Evolutionary conservation across 2,797 vertebrate species (phyloP).

Genomic region (Ctenopoma kingsleyae): DNA sequence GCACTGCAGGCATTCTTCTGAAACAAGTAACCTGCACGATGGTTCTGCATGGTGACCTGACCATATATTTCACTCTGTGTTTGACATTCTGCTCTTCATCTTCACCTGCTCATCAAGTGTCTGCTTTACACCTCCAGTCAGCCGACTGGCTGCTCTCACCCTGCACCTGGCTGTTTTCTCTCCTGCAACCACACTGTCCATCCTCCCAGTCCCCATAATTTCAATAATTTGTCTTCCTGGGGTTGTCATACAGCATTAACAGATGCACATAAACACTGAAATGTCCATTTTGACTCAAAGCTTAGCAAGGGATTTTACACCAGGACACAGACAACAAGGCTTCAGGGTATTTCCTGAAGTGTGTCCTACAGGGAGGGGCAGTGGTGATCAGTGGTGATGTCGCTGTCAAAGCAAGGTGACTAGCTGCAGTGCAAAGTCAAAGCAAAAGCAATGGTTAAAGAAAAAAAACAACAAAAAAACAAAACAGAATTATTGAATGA

Average conservation of each 20-base stretch:
- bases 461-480: too few species aligned
- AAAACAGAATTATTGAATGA: neutral
- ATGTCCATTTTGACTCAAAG: conserved; percentile 1
- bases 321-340: conserved; percentile 13
- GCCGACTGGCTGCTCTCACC: too few species aligned
- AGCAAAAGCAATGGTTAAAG: conserved; percentile 8
- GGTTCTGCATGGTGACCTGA: conserved; percentile 8
- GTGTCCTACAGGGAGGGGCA: neutral
- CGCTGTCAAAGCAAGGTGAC: conserved; percentile 30
- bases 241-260: conserved; percentile 1
- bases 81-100: conserved; percentile 31
- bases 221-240: conserved; percentile 4
- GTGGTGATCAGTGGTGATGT: neutral
- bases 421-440: conserved; percentile 17
- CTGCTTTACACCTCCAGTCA: conserved; percentile 28
- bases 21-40: neutral
- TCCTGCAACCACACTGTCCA: neutral
- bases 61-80: conserved; percentile 14
- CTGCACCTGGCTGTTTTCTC: neutral
- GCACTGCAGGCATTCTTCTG: conserved; percentile 8
- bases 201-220: neutral
- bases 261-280: conserved; percentile 16
- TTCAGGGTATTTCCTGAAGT: conserved; percentile 17
- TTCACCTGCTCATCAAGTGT: conserved; percentile 25
- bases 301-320: conserved; percentile 1